These are phyloP conservation scores for Paracentrotus lividus DNA, from an alignment of 53 echinoderm and acorn worm species.

Conservation along the genomic window DNA sequence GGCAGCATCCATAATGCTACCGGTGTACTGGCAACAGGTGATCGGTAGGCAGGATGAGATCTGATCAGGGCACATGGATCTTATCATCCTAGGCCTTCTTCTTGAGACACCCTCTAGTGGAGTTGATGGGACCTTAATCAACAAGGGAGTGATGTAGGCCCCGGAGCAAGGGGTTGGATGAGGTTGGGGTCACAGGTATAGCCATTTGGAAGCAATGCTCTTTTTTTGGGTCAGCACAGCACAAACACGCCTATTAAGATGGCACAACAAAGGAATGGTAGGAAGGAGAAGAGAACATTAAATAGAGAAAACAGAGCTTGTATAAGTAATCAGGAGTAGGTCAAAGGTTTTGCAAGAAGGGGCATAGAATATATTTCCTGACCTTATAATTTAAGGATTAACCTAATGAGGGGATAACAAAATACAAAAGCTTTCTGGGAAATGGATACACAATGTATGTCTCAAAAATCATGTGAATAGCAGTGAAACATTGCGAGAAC, in stretches of 20 bases:
- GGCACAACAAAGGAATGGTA: neutral
- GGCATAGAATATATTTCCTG: too few species aligned
- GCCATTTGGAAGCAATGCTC: conserved; percentile 79
- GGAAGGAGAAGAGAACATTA: neutral
- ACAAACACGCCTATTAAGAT: conserved; percentile 70
- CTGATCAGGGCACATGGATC: conserved; percentile 74
- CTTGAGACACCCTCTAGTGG: neutral
- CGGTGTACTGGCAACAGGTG: conserved; percentile 88
- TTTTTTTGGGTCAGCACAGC: conserved; percentile 80
- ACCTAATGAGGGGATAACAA: too few species aligned
- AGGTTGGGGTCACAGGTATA: conserved; percentile 64
- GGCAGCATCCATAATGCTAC: conserved; percentile 86
- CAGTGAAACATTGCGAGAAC: too few species aligned
- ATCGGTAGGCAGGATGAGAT: conserved; percentile 68
- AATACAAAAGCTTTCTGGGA: too few species aligned
- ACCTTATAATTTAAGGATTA: too few species aligned
- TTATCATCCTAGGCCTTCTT: neutral
- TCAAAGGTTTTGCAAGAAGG: neutral
- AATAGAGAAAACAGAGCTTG: neutral
- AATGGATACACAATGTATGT: too few species aligned
- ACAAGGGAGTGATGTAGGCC: conserved; percentile 36
- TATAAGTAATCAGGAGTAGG: neutral
- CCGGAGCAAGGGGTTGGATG: conserved; percentile 41
- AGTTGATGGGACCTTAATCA: conserved; percentile 46
- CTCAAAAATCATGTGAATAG: too few species aligned